Evolutionary conservation across 1,140 invertebrate species (phyloP), one percentile per base, ranked within the genome.

Genomic region (Zaprionus vittiger): DNA sequence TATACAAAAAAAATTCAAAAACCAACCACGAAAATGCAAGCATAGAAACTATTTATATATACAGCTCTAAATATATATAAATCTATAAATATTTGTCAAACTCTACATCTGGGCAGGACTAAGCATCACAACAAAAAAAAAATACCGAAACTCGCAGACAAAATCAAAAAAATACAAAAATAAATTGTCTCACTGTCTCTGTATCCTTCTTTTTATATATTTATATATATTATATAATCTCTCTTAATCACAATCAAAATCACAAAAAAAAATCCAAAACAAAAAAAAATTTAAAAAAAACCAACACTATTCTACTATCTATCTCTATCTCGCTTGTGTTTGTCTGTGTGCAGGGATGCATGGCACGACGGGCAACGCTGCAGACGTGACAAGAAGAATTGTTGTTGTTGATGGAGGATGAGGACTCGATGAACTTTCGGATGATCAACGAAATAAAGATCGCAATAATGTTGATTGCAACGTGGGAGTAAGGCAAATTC

Each of bases 331-430:
- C 82, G 92, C 91, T 91, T 92, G 92, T 92, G 92, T 92, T 93
- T 93, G 92, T 93, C 92, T 93, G 92, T 93, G 91, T 92, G 92
- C 92, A 93, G 92, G 92, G 80, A 91, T 89, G 86, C 80, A 87
- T 73, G 67, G 77, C 83, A 87, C 77, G 81, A 80, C 74, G 81
- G 67, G 74, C 74, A 70, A 64, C 62, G 62, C 57, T 61, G 65
- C 34, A 24, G 49, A 59, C 49, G 66, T 52, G 49, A 57, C 65
- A 38, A 37, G 62, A 34, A 57, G 61, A 70, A 74, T 74, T 74
- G 75, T 78, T 80, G 79, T 80, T 78, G 79, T 74, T 78, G 68
- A 47, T 47, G 41, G 41, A 47, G n/a, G 41, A 47, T n/a, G 66
- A 71, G 11, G 66, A 66, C 72, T 71, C 60, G 52, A 63, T 57